Evolutionary conservation across 1,140 invertebrate genomes (phyloP), one percentile per base, ranked within the genome.

Genomic region (Dendrolimus kikuchii): DNA sequence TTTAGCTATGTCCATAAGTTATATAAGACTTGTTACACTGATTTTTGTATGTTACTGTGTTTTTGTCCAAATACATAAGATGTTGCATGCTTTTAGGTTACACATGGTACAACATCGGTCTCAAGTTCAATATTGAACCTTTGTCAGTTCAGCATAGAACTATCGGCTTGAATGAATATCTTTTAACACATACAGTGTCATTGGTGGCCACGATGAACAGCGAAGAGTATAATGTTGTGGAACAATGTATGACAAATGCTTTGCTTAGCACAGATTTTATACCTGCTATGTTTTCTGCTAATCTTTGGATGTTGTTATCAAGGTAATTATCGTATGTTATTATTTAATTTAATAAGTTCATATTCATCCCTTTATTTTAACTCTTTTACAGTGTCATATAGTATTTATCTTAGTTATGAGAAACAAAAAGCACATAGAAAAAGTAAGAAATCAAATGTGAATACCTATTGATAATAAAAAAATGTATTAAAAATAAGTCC

Each of bases 291-390:
- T 82, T 85, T 60, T 63, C 70, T 8, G 64, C 69, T 0, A 71
- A 77, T 53, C 46, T 80, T 6, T 85, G 76, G 81, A 9, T 59
- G 8, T 38, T 72, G 5, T 46, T 82, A 41, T 64, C 70, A 41
- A 78, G 73, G 81, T 82, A 57, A 60, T 49, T 23, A 56, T 59
- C 42, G 49, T 50, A 5, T 49, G 7, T 38, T 40, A 5, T 23
- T 9, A 44, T 52, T 49, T 38, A n/a, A 39, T 45, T 47, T n/a
- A n/a, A n/a, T n/a, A n/a, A n/a, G n/a, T n/a, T n/a, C n/a, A n/a
- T n/a, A n/a, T n/a, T n/a, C n/a, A n/a, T n/a, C n/a, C n/a, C n/a
- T n/a, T 23, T 23, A 23, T 23, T 23, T 23, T 23, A 23, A n/a
- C n/a, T 23, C 23, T 23, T 23, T 23, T 23, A 23, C 23, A 23